phyloP scores from a whole-genome alignment of 1,140 invertebrate species.

The honey bee (Apis mellifera) region Amel_HAv3.1 CM009941.2:10684001-10684500 shows the following conservation, averaged over 20 bases:
- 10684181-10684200: neutral
- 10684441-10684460: slow-evolving; percentile 62
- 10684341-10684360: slow-evolving; percentile 80
- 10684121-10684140: slow-evolving; percentile 61
- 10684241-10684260: slow-evolving; percentile 62
- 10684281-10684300: slow-evolving; percentile 56
- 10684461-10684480: slow-evolving; percentile 5
- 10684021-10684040: neutral
- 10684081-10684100: slow-evolving; percentile 58
- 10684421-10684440: slow-evolving; percentile 62
- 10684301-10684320: slow-evolving; percentile 66
- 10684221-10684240: slow-evolving; percentile 59
- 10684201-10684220: neutral
- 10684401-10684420: slow-evolving; percentile 60
- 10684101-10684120: slow-evolving; percentile 57
- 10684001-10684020: neutral
- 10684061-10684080: slow-evolving; percentile 30
- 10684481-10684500: slow-evolving; percentile 2
- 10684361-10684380: slow-evolving; percentile 70
- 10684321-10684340: slow-evolving; percentile 72
- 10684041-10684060: neutral
- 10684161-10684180: slow-evolving; percentile 7
- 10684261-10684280: slow-evolving; percentile 66
- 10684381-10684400: slow-evolving; percentile 68
- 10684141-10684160: slow-evolving; percentile 59